Evolutionary conservation across 1,140 invertebrate genomes (phyloP), one percentile per base, ranked within the genome.

Genomic region (silkworm (Bombyx mori)): DNA sequence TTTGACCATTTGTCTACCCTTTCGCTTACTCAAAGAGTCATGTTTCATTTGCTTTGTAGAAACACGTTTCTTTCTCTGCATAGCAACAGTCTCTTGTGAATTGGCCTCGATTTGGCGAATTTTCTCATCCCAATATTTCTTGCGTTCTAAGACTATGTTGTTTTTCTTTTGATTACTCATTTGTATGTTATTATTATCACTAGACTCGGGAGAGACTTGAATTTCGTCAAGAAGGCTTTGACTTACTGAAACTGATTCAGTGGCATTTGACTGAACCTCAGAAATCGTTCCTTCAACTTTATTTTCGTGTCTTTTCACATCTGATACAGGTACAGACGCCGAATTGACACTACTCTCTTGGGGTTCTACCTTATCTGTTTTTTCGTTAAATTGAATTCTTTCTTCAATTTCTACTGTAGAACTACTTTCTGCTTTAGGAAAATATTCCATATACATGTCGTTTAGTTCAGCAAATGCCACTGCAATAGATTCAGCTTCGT

Each of bases 201-300:
- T 35, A 12, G 59, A 69, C 69, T 69, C 61, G 47, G 71, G 64
- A 44, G 63, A 66, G 52, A 66, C 62, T 3, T 49, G 44, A 6
- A 22, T 63, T 58, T 69, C 57, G 47, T 73, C 55, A 48, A 65
- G 78, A 86, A 84, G 78, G 80, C 68, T 75, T 60, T 77, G 86
- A 89, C 82, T 89, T 89, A 65, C 86, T 86, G 81, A 83, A 79
- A 75, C 65, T 65, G 77, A 86, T 88, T 89, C 88, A 89, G 85
- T 79, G 73, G 74, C 74, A 77, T 68, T 76, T 72, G 75, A 65
- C 85, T 88, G 88, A 89, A 88, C 75, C 80, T 83, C 82, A 81
- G 85, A 89, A 88, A 86, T 88, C 88, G 71, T 68, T 67, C 76
- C 82, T 81, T 83, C 78, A 65, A 69, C 57, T 69, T 71, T 48